Conservation (phyloP, 2,888 invertebrate species). For the Polydrusus pterygomalis region DNA sequence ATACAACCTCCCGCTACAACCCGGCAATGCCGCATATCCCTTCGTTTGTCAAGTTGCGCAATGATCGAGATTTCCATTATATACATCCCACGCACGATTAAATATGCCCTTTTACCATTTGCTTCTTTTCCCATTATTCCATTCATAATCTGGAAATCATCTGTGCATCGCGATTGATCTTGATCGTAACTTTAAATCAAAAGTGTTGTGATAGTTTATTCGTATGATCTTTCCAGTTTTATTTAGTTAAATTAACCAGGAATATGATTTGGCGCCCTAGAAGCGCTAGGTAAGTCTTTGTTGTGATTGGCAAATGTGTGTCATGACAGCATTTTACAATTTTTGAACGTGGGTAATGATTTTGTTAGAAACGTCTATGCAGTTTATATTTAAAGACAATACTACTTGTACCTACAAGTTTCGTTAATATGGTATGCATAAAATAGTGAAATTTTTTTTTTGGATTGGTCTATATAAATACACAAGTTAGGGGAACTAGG, state of each 20-base stretch:
- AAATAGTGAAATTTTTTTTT: too few species aligned
- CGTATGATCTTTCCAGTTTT: not conserved
- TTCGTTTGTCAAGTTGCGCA: conserved; percentile 55
- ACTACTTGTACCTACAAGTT: not conserved
- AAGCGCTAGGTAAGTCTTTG: conserved; percentile 51
- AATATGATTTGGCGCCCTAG: conserved; percentile 51
- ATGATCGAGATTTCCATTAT: conserved; percentile 56
- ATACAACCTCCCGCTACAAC: not conserved
- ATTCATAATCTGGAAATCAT: conserved; percentile 46
- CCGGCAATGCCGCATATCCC: conserved; percentile 22
- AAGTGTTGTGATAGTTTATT: conserved; percentile 29
- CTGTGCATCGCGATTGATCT: not conserved
- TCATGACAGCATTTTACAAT: conserved; percentile 35
- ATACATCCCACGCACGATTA: conserved; percentile 50
- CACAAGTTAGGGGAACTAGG: too few species aligned
- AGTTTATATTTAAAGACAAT: not conserved
- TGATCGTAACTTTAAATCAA: conserved; percentile 16
- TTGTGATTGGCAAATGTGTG: conserved; percentile 50
- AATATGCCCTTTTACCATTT: conserved; percentile 51
- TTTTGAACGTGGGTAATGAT: conserved; percentile 6
- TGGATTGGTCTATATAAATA: not conserved
- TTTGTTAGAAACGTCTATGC: not conserved
- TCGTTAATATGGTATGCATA: not conserved
- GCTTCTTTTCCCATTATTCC: conserved; percentile 39
- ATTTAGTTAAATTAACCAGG: not conserved